Evolutionary conservation across 2,888 invertebrate genomes (phyloP).

Genomic region (Orchesellides sinensis): DNA sequence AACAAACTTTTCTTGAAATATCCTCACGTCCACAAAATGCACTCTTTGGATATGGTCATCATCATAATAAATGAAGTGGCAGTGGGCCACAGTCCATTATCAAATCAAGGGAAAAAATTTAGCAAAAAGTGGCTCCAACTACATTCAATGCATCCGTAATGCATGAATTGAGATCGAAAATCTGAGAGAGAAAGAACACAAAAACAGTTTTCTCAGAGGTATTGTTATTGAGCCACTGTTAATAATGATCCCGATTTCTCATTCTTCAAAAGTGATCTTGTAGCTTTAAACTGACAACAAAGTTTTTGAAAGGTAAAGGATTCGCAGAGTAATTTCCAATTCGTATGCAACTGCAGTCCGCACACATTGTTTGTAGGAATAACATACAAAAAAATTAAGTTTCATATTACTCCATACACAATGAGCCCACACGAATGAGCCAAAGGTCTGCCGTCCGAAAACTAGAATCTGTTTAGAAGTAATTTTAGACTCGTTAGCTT

Average conservation of each 20-base stretch:
- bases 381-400: conserved; percentile 43
- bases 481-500: conserved; percentile 57
- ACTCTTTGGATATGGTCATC: conserved; percentile 39
- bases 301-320: conserved; percentile 12
- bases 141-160: conserved; percentile 30
- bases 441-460: conserved; percentile 20
- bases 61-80: conserved; percentile 57
- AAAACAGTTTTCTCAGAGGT: conserved; percentile 1
- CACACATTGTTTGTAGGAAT: conserved; percentile 3
- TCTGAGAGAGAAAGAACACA: background rate
- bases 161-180: background rate
- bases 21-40: conserved; percentile 51
- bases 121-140: conserved; percentile 49
- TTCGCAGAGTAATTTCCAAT: conserved; percentile 42
- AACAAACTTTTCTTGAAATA: conserved; percentile 19
- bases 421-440: conserved; percentile 1
- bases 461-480: conserved; percentile 17
- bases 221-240: background rate
- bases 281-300: conserved; percentile 40
- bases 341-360: conserved; percentile 25
- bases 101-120: conserved; percentile 47
- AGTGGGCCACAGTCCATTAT: conserved; percentile 51
- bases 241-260: background rate
- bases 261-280: background rate
- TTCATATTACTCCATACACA: conserved; percentile 35